phyloP scores from a whole-genome alignment of 2,797 vertebrate species.

The Mycteria americana region DNA sequence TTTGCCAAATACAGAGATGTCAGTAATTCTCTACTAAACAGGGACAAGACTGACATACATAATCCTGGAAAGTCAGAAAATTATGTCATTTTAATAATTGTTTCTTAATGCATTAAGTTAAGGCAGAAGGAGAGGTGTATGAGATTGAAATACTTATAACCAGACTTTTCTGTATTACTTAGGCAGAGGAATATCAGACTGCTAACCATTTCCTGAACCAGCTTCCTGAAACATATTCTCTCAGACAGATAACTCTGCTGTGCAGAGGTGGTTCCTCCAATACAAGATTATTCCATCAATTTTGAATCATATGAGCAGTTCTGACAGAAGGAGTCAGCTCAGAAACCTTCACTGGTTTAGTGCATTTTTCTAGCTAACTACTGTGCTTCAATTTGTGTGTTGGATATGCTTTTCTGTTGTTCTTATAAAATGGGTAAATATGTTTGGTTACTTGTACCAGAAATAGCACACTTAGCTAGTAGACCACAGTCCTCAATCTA shows the following conservation, averaged over 20 bases:
- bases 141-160: neutral
- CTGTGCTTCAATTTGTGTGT: neutral
- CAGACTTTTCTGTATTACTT: neutral
- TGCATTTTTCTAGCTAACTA: neutral
- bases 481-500: neutral
- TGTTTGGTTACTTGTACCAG: neutral
- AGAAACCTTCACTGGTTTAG: neutral
- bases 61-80: neutral
- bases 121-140: neutral
- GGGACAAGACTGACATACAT: rapidly evolving
- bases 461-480: neutral
- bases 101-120: neutral
- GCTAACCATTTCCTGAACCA: neutral
- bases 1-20: neutral
- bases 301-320: neutral
- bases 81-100: neutral
- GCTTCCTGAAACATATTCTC: neutral
- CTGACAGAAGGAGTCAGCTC: neutral
- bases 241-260: neutral
- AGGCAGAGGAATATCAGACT: neutral
- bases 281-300: neutral
- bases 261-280: neutral
- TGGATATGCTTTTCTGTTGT: neutral
- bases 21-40: neutral
- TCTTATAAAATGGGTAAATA: neutral